Conservation (phyloP, 2,113 vertebrate genomes). For the Riparia riparia region DNA sequence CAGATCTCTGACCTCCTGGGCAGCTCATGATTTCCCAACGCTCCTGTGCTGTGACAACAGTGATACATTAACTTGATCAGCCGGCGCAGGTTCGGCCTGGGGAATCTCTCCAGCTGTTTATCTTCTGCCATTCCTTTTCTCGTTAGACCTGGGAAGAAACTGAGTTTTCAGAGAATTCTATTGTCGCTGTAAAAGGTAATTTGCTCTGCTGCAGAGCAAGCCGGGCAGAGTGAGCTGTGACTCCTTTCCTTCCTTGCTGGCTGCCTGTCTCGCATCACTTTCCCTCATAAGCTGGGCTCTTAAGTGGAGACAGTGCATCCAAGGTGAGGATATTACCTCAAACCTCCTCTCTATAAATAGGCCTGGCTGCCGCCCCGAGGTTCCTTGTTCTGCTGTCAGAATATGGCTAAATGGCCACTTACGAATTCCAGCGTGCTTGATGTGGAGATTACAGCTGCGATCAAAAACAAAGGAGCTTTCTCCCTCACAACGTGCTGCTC, state of each 20-base stretch:
- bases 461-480: conserved; percentile 62
- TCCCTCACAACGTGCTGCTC: not conserved
- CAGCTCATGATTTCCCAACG: not conserved
- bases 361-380: conserved; percentile 24
- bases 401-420: conserved; percentile 61
- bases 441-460: conserved; percentile 65
- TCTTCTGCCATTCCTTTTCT: not conserved
- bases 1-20: conserved; percentile 15
- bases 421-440: conserved; percentile 54
- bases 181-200: not conserved
- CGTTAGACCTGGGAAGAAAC: not conserved
- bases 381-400: conserved; percentile 59
- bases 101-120: not conserved
- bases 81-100: not conserved
- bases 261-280: conserved; percentile 51
- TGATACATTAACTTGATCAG: conserved; percentile 12
- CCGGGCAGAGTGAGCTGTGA: not conserved
- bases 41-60: not conserved
- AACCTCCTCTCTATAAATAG: conserved; percentile 70
- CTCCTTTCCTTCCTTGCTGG: conserved; percentile 8
- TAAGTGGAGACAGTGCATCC: conserved; percentile 53
- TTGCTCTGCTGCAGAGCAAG: not conserved
- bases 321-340: conserved; percentile 64
- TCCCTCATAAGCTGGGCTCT: conserved; percentile 17
- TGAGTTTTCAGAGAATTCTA: not conserved